A percentile compares a stretch with the other conserved stretches of the same genome.
Conservation (phyloP, 2,113 vertebrate genomes). For the Prunella fulvescens region DNA sequence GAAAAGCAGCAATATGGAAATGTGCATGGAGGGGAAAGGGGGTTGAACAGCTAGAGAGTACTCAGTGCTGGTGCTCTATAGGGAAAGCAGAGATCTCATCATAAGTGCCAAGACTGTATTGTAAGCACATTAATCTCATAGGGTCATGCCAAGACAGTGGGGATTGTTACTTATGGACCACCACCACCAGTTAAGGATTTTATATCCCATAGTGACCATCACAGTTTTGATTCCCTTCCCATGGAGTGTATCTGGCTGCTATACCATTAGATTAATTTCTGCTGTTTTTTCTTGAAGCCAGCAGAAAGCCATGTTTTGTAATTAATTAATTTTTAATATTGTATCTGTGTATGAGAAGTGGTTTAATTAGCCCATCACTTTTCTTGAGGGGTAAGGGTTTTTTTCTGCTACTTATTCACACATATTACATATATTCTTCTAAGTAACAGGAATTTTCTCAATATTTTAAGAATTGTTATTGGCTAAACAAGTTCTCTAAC, state of each 20-base stretch:
- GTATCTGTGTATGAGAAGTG: not conserved
- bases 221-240: not conserved
- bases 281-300: not conserved
- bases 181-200: not conserved
- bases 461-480: constrained; percentile 4
- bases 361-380: not conserved
- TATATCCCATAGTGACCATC: not conserved
- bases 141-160: not conserved
- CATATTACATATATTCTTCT: not conserved
- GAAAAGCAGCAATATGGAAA: not conserved
- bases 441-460: not conserved
- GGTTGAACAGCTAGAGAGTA: not conserved
- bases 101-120: accelerated
- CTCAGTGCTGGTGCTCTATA: not conserved
- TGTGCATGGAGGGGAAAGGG: not conserved
- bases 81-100: not conserved
- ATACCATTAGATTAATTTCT: not conserved
- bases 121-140: not conserved
- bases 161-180: not conserved
- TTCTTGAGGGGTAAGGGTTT: not conserved
- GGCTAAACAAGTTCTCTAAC: not conserved
- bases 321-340: constrained; percentile 15
- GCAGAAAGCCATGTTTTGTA: not conserved
- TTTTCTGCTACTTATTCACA: not conserved
- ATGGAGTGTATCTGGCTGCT: not conserved